Conservation (phyloP, 2,888 invertebrate genomes). For the Dermolepida albohirtum region DNA sequence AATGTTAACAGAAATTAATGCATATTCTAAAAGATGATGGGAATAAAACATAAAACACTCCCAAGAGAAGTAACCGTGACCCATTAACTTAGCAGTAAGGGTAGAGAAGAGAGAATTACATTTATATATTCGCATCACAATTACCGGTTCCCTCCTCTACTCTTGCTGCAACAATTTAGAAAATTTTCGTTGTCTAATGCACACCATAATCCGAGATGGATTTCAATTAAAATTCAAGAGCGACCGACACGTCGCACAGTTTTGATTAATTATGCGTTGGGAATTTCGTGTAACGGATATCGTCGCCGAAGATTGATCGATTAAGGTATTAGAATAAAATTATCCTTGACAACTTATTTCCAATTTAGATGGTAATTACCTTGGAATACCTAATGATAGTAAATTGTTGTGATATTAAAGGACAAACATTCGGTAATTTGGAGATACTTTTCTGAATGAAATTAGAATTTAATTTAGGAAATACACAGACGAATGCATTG, state of each 20-base stretch:
- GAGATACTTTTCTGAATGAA: too few species aligned
- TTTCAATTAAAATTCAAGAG: conserved; percentile 21
- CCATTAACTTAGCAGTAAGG: conserved; percentile 29
- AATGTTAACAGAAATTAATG: background rate
- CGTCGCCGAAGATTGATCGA: conserved; percentile 25
- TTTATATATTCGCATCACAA: background rate
- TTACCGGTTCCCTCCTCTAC: too few species aligned
- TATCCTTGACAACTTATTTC: conserved; percentile 3
- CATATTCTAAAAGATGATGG: conserved; percentile 6
- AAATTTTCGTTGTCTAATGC: background rate
- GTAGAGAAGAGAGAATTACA: conserved; percentile 18
- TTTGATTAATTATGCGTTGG: conserved; percentile 30
- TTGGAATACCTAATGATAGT: too few species aligned
- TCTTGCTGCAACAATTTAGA: background rate
- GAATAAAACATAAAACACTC: conserved; percentile 9
- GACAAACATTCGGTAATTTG: too few species aligned
- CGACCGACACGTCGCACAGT: conserved; percentile 19
- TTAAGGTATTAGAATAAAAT: conserved; percentile 35
- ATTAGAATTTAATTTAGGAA: too few species aligned
- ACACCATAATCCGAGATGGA: conserved; percentile 16
- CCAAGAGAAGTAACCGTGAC: conserved; percentile 16
- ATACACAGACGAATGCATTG: too few species aligned
- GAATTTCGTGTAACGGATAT: conserved; percentile 27
- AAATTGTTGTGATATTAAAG: too few species aligned
- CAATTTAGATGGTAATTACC: background rate